phyloP scores from a whole-genome alignment of 2,888 invertebrate species.

The Suillia variegata region DNA sequence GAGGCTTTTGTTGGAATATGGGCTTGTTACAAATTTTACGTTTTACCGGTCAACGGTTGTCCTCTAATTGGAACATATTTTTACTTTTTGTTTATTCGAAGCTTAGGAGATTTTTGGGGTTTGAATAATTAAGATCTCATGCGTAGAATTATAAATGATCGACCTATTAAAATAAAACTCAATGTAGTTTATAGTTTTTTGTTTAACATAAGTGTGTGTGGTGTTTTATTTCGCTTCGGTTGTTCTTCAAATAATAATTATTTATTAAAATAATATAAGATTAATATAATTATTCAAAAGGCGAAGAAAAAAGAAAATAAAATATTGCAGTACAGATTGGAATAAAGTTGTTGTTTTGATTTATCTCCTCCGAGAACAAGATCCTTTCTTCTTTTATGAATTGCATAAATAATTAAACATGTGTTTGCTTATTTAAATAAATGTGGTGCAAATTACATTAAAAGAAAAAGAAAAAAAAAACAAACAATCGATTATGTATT shows the following conservation, averaged over 20 bases:
- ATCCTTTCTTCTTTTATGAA: no score
- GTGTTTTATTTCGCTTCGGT: slow-evolving; percentile 13
- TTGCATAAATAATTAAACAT: slow-evolving; percentile 8
- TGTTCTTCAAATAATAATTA: slow-evolving; percentile 15
- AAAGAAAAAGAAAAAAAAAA: background rate
- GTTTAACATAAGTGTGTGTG: slow-evolving; percentile 10
- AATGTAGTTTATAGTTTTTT: background rate
- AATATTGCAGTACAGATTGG: slow-evolving; percentile 33
- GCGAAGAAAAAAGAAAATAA: background rate
- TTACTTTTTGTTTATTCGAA: no score
- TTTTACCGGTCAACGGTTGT: no score
- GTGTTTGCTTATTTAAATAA: slow-evolving; percentile 7
- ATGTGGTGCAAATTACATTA: slow-evolving; percentile 5
- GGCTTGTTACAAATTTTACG: no score
- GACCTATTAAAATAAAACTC: no score
- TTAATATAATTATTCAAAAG: slow-evolving; percentile 16
- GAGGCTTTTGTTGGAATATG: no score
- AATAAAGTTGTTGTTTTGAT: background rate
- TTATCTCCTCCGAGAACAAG: no score
- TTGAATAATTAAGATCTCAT: no score
- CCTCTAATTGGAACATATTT: no score
- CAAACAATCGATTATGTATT: background rate
- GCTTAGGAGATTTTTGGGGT: no score
- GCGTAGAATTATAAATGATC: no score
- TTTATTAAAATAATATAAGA: background rate